Conservation (phyloP, 2,888 invertebrate species). For the Mayetiola destructor region DNA sequence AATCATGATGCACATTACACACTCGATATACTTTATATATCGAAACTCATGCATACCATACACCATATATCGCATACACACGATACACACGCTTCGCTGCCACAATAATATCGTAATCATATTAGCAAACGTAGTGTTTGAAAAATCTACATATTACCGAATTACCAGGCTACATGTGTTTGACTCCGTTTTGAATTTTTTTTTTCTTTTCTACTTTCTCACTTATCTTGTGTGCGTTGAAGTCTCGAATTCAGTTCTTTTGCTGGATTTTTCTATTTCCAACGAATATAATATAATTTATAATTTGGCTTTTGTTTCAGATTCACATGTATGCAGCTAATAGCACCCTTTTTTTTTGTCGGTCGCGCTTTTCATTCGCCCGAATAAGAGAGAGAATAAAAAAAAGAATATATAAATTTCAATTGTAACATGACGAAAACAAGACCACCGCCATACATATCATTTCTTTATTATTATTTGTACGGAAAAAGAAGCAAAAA, state of each 20-base stretch:
- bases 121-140: slow-evolving; percentile 10
- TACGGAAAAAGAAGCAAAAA: neutral
- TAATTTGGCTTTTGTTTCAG: slow-evolving; percentile 9
- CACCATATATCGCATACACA: neutral
- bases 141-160: slow-evolving; percentile 9
- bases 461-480: neutral
- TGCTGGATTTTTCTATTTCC: neutral
- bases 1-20: no score
- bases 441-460: neutral
- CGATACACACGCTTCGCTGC: neutral
- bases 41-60: no score
- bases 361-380: neutral
- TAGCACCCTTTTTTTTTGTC: slow-evolving; percentile 9
- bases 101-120: slow-evolving; percentile 9
- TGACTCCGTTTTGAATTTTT: neutral
- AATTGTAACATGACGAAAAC: slow-evolving; percentile 7
- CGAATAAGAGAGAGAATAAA: no score
- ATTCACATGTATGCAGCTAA: slow-evolving; percentile 5
- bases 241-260: neutral
- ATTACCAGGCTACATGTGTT: slow-evolving; percentile 10
- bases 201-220: no score
- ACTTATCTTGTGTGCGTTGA: neutral
- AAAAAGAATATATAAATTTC: no score
- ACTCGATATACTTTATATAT: no score
- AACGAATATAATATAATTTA: slow-evolving; percentile 5